A percentile compares a stretch with the other conserved stretches of the same genome.
Evolutionary conservation across 1,140 invertebrate species (phyloP).

Genomic region (Parapsyche elsis): DNA sequence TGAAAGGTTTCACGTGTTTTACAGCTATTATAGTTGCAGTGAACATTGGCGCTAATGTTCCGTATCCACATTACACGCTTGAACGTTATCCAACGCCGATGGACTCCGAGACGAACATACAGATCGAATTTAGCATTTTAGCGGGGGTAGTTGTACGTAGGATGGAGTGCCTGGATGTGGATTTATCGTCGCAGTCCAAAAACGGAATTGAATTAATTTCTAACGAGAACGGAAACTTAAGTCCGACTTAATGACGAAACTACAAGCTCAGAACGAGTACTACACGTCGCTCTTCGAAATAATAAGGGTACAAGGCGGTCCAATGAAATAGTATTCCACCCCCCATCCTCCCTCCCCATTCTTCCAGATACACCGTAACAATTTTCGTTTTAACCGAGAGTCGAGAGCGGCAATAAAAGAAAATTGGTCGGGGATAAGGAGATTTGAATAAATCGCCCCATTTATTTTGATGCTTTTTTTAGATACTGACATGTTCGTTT

Average conservation of each 20-base stretch:
- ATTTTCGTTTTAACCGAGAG: constrained; percentile 26
- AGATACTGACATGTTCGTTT: constrained; percentile 33
- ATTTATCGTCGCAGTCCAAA: no score
- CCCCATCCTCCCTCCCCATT: not conserved
- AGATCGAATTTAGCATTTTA: not conserved
- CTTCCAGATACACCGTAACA: constrained; percentile 21
- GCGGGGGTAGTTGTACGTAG: not conserved
- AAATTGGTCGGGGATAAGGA: constrained; percentile 33
- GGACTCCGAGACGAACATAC: not conserved
- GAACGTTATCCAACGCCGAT: not conserved
- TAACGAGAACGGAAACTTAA: no score
- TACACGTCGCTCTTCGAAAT: not conserved
- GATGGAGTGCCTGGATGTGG: no score
- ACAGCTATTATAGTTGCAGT: not conserved
- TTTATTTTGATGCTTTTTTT: constrained; percentile 34
- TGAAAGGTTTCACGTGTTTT: constrained; percentile 14
- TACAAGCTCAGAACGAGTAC: not conserved
- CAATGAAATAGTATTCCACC: no score
- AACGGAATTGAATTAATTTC: no score
- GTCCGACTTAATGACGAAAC: not conserved
- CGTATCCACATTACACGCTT: no score
- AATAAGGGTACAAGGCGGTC: not conserved
- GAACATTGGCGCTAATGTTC: not conserved
- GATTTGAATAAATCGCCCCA: constrained; percentile 33
- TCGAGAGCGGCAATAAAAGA: constrained; percentile 26